Evolutionary conservation across 2,113 vertebrate species (phyloP).

Genomic region (Petaurus breviceps): DNA sequence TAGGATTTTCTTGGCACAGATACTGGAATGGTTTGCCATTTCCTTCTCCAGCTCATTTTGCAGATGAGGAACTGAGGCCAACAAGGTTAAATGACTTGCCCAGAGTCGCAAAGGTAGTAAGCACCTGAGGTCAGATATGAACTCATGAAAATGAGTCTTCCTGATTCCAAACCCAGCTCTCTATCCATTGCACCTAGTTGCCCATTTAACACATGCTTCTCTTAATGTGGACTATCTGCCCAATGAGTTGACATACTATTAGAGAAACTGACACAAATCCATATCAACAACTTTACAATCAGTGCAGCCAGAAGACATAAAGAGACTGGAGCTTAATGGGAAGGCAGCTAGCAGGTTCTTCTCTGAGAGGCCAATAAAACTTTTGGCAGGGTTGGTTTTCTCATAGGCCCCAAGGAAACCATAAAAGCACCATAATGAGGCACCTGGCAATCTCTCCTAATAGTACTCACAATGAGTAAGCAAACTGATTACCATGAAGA

Average conservation of each 20-base stretch:
- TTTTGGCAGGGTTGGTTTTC: background rate
- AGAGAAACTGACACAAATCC: background rate
- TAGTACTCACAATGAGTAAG: background rate
- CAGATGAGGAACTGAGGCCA: background rate
- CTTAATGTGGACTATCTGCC: background rate
- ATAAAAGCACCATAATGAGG: background rate
- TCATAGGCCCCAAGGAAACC: background rate
- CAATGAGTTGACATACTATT: background rate
- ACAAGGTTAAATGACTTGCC: background rate
- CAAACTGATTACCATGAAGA: slow-evolving; percentile 1
- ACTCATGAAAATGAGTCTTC: background rate
- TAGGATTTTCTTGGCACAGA: background rate
- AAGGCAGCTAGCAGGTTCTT: background rate
- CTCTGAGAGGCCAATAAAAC: background rate
- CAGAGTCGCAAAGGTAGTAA: background rate
- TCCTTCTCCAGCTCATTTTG: background rate
- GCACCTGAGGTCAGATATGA: background rate
- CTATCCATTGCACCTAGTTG: background rate
- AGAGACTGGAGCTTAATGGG: background rate
- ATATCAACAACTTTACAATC: background rate
- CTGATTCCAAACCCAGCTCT: background rate
- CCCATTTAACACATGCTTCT: background rate
- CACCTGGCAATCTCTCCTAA: background rate
- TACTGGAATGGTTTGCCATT: background rate
- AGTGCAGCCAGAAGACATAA: background rate